Conservation (phyloP, 2,797 vertebrate species). For the Acrocephalus scirpaceus region DNA sequence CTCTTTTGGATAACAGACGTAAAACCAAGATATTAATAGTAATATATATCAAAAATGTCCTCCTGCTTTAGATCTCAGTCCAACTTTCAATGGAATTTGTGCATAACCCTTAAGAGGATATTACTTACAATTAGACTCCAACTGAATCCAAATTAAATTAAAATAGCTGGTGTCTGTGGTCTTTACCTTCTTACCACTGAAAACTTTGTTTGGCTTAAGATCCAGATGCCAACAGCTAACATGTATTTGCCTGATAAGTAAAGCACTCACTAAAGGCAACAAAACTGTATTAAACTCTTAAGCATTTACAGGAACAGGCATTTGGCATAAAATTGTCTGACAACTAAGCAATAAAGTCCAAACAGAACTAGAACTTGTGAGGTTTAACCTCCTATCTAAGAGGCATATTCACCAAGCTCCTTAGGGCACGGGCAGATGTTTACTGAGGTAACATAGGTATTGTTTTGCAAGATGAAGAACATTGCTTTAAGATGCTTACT, state of each 20-base stretch:
- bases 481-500: background rate
- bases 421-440: background rate
- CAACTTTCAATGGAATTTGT: background rate
- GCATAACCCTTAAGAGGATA: constrained; percentile 39
- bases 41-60: background rate
- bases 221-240: background rate
- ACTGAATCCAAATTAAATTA: constrained; percentile 66
- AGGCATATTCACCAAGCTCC: background rate
- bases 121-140: constrained; percentile 38
- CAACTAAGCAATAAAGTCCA: constrained; percentile 30
- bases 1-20: constrained; percentile 30
- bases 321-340: constrained; percentile 20
- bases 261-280: background rate
- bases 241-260: background rate
- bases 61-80: constrained; percentile 26
- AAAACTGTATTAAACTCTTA: background rate
- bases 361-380: constrained; percentile 18
- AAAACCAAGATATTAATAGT: constrained; percentile 47
- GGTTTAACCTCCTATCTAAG: background rate
- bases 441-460: background rate
- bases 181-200: constrained; percentile 47
- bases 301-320: background rate
- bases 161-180: constrained; percentile 59
- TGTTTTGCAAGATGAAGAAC: background rate
- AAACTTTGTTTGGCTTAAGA: constrained; percentile 28